Conservation (phyloP, 2,113 vertebrate genomes). For the Pluvialis apricaria region DNA sequence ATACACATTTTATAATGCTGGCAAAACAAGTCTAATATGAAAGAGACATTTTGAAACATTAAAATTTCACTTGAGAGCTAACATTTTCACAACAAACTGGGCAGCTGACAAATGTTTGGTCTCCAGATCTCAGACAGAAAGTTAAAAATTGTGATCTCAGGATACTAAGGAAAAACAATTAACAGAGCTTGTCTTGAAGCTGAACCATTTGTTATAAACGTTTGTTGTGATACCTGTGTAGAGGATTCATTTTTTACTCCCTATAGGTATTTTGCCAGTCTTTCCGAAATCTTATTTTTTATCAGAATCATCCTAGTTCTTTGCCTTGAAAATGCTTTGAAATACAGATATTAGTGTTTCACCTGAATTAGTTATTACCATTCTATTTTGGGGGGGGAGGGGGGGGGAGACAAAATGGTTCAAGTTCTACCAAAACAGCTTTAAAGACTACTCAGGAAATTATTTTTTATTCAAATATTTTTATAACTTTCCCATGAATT, state of each 20-base stretch:
- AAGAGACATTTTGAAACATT: slow-evolving; percentile 11
- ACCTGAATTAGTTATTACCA: neutral
- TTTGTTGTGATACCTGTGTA: neutral
- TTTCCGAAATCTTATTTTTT: neutral
- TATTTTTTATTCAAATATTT: neutral
- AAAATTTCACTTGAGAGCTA: slow-evolving; percentile 36
- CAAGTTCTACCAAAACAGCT: neutral
- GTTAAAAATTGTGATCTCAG: slow-evolving; percentile 36
- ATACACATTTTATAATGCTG: neutral
- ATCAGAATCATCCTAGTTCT: neutral
- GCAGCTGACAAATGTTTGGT: slow-evolving; percentile 35
- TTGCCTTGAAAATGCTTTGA: neutral
- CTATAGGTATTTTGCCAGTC: neutral
- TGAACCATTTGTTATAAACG: neutral
- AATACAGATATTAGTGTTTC: neutral
- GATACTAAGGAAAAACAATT: slow-evolving; percentile 3
- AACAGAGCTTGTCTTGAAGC: neutral
- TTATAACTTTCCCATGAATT: neutral
- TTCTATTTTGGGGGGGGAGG: too few relatives aligned
- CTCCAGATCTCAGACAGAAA: slow-evolving; percentile 1
- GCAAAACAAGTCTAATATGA: slow-evolving; percentile 1
- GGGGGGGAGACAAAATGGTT: too few relatives aligned
- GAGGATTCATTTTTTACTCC: neutral
- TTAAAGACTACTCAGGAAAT: neutral
- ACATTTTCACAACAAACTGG: slow-evolving; percentile 56